Percentiles rank a stretch among this genome's conserved stretches.
These are phyloP conservation scores for Sciurus carolinensis DNA, from an alignment of 2,797 vertebrate genomes.

Conservation along the genomic window DNA sequence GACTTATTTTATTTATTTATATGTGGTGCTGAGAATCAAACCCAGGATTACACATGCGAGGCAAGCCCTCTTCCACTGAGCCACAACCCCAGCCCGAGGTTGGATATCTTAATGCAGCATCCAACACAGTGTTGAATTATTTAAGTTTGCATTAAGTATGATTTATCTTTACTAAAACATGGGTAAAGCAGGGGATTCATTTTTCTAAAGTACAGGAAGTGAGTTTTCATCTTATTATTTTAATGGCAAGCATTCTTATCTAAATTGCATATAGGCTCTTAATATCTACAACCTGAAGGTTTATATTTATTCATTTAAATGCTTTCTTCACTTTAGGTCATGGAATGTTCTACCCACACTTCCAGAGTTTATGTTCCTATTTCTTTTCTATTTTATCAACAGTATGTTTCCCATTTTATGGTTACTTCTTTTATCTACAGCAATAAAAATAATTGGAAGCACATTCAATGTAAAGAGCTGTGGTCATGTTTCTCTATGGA, in stretches of 20 bases:
- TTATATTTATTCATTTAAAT: not conserved
- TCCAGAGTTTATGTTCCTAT: slow-evolving; percentile 19
- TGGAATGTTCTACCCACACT: slow-evolving; percentile 40
- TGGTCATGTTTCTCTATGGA: not conserved
- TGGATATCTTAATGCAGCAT: not conserved
- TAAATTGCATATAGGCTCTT: not conserved
- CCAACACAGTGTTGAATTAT: not conserved
- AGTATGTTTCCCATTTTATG: slow-evolving; percentile 1
- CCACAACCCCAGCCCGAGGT: no score
- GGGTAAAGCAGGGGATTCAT: not conserved
- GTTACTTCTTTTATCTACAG: slow-evolving; percentile 68
- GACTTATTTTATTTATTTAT: no score
- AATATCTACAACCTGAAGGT: slow-evolving; percentile 26
- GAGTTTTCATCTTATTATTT: not conserved
- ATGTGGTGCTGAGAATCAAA: no score
- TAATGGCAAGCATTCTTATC: not conserved
- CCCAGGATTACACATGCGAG: no score
- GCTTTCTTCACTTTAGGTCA: slow-evolving; percentile 19
- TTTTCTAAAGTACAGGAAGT: slow-evolving; percentile 12
- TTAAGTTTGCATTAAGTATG: not conserved
- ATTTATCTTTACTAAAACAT: slow-evolving; percentile 44
- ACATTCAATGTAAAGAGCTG: slow-evolving; percentile 36
- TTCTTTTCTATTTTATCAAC: slow-evolving; percentile 56
- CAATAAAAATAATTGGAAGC: slow-evolving; percentile 64
- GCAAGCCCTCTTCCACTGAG: no score